Evolutionary conservation across 1,140 invertebrate genomes (phyloP).

Genomic region (Drosophila biarmipes): DNA sequence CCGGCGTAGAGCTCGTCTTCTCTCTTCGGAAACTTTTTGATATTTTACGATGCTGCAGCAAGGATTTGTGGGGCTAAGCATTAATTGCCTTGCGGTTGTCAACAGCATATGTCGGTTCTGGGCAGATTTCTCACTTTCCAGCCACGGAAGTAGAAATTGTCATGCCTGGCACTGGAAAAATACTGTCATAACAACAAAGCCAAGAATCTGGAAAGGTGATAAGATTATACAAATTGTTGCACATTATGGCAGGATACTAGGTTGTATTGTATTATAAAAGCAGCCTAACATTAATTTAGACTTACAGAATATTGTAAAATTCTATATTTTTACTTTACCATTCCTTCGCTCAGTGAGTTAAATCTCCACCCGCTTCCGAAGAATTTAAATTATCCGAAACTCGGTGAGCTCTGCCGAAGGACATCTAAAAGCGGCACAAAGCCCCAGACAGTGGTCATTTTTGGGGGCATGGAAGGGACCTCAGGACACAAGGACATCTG

Average conservation of each 20-base stretch:
- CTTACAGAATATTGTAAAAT: too few relatives aligned
- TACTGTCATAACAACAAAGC: not conserved
- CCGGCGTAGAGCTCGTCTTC: conserved; percentile 66
- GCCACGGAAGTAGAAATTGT: not conserved
- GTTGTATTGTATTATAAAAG: too few relatives aligned
- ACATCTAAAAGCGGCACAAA: conserved; percentile 12
- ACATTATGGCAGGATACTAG: too few relatives aligned
- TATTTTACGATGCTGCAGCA: conserved; percentile 68
- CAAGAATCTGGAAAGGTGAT: not conserved
- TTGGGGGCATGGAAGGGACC: not conserved
- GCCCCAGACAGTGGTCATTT: conserved; percentile 27
- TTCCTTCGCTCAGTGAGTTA: not conserved
- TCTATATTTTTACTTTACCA: not conserved
- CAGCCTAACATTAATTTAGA: too few relatives aligned
- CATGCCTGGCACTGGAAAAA: not conserved
- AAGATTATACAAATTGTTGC: too few relatives aligned
- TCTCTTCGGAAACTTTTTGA: conserved; percentile 62
- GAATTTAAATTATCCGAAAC: conserved; percentile 6
- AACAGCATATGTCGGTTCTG: conserved; percentile 35
- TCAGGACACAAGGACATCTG: conserved; percentile 28
- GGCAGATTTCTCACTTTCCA: conserved; percentile 15
- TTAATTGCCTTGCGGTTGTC: conserved; percentile 81
- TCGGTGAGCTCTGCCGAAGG: not conserved
- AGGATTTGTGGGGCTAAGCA: conserved; percentile 78
- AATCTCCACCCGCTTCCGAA: not conserved